Conservation (phyloP, 2,113 vertebrate genomes). For the Agapornis roseicollis region DNA sequence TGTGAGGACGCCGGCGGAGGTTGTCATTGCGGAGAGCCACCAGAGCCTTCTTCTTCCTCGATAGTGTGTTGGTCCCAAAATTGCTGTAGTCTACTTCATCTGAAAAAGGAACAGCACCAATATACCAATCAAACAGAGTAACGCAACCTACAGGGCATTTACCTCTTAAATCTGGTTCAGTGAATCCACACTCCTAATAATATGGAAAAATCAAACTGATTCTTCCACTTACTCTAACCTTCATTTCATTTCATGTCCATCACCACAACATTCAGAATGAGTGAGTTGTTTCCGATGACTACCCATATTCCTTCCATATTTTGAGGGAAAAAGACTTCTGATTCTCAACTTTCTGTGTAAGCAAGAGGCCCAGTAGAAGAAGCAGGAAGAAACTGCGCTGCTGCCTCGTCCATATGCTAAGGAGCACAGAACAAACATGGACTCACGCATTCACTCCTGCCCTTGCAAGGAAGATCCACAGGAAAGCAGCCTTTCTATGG, state of each 20-base stretch:
- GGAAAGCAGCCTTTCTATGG: background rate
- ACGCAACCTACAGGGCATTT: background rate
- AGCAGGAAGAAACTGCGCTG: background rate
- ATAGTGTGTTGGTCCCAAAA: slow-evolving; percentile 88
- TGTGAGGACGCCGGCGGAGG: slow-evolving; percentile 88
- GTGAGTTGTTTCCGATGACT: background rate
- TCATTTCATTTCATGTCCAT: background rate
- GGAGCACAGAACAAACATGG: background rate
- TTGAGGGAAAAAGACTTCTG: background rate
- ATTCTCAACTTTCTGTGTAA: background rate
- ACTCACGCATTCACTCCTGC: background rate
- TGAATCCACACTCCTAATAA: background rate
- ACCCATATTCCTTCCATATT: background rate
- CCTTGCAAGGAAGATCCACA: background rate
- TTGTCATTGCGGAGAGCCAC: slow-evolving; percentile 89
- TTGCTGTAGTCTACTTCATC: slow-evolving; percentile 93
- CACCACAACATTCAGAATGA: background rate
- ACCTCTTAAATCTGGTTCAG: background rate
- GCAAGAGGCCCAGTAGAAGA: background rate
- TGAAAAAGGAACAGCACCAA: slow-evolving; percentile 69
- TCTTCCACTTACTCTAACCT: background rate
- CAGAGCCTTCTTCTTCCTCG: slow-evolving; percentile 87
- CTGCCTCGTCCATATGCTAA: background rate
- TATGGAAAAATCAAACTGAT: background rate
- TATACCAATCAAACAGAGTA: background rate